phyloP scores from a whole-genome alignment of 1,140 invertebrate genomes.

The Augochlora pura region DNA sequence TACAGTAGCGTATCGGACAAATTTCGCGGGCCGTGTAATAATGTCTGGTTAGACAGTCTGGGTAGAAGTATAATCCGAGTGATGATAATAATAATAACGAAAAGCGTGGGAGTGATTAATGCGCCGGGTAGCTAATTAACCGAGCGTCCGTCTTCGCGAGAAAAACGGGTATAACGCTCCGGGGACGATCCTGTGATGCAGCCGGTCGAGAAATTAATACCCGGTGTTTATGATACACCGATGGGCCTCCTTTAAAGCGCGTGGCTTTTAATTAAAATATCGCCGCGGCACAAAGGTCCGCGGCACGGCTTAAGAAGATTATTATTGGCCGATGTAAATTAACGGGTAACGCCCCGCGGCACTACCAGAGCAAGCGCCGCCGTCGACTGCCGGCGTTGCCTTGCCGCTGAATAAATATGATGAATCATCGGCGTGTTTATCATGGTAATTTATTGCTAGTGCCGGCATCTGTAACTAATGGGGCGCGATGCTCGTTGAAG shows the following conservation, averaged over 20 bases:
- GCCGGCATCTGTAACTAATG: conserved; percentile 45
- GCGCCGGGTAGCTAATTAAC: background rate
- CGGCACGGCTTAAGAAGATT: conserved; percentile 19
- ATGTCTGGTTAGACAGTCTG: too few species aligned
- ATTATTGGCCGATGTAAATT: conserved; percentile 23
- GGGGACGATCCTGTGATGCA: background rate
- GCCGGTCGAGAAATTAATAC: conserved; percentile 1
- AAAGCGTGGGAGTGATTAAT: background rate
- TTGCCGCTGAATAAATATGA: conserved; percentile 29
- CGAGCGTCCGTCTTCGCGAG: background rate
- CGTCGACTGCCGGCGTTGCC: too few species aligned
- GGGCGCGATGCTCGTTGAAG: conserved; percentile 37
- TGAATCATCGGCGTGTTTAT: conserved; percentile 37
- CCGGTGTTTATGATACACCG: background rate
- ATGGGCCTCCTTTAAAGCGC: background rate
- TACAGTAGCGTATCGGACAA: too few species aligned
- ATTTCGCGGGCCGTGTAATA: background rate
- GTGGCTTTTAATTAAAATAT: conserved; percentile 21
- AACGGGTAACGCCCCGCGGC: background rate
- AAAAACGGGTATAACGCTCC: background rate
- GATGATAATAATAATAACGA: too few species aligned
- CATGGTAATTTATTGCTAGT: conserved; percentile 43
- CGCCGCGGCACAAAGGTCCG: background rate
- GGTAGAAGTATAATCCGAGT: too few species aligned
- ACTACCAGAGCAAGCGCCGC: too few species aligned